These are phyloP conservation scores for Agelas oroides DNA, from an alignment of 37 sponge, comb jelly and placozoan genomes.

Conservation along the genomic window DNA sequence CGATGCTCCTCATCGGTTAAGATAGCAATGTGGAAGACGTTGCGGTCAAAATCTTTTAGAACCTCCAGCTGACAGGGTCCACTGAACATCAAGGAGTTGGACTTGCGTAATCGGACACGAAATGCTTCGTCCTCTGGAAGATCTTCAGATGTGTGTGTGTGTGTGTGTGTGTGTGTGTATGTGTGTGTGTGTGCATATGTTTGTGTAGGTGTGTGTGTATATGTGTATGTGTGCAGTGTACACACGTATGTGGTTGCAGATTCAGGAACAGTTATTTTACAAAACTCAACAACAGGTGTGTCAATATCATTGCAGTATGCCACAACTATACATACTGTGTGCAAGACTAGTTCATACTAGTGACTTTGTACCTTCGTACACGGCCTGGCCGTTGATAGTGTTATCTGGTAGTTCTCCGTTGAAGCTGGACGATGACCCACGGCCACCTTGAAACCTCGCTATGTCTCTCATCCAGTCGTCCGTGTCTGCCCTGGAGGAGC, in stretches of 20 bases:
- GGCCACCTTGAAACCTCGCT: conserved; percentile 1
- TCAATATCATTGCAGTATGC: no score
- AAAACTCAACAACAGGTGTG: no score
- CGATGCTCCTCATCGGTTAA: conserved; percentile 58
- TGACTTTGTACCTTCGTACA: conserved; percentile 22
- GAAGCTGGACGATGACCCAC: background rate
- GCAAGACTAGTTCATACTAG: no score
- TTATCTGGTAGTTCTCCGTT: background rate
- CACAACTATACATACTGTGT: no score
- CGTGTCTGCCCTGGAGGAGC: conserved; percentile 60
- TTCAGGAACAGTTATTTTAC: background rate
- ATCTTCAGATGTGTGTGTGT: conserved; percentile 22
- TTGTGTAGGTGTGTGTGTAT: conserved; percentile 28
- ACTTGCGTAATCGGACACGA: conserved; percentile 58
- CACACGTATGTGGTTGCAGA: no score
- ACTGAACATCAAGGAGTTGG: conserved; percentile 37
- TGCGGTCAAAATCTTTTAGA: conserved; percentile 47
- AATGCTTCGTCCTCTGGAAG: conserved; percentile 51
- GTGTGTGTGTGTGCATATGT: conserved; percentile 14
- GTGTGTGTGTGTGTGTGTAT: conserved; percentile 40
- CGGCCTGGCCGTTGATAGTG: background rate
- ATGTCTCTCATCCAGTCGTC: conserved; percentile 67
- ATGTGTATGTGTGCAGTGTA: conserved; percentile 11
- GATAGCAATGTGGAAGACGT: conserved; percentile 64
- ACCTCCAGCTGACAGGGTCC: conserved; percentile 70